These are phyloP conservation scores for Epizoanthus illoricatus DNA, from an alignment of 92 coral and sea anemone species.

Conservation along the genomic window DNA sequence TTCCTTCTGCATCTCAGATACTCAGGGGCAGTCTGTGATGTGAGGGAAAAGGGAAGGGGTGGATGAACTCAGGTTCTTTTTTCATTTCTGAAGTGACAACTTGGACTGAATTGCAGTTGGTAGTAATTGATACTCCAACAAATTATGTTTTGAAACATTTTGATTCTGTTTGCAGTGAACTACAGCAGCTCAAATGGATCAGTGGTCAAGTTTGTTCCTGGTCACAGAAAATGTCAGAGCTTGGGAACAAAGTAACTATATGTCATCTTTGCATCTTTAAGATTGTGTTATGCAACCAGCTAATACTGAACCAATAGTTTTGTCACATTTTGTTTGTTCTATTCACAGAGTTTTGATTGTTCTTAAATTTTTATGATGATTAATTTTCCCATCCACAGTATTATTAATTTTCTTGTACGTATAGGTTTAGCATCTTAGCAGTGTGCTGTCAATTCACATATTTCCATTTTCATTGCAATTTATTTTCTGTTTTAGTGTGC, in stretches of 20 bases:
- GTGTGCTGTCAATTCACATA: slow-evolving; percentile 4
- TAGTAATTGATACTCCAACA: too few relatives aligned
- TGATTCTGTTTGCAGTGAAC: slow-evolving; percentile 27
- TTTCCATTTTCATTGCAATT: slow-evolving; percentile 1
- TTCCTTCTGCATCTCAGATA: too few relatives aligned
- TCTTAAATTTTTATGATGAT: neutral
- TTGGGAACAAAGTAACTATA: slow-evolving; percentile 75
- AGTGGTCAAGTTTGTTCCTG: slow-evolving; percentile 70
- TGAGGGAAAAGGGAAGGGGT: too few relatives aligned
- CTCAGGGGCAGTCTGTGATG: too few relatives aligned
- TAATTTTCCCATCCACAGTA: neutral
- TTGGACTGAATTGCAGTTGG: too few relatives aligned
- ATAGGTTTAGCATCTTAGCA: neutral
- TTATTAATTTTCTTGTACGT: neutral
- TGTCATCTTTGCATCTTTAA: slow-evolving; percentile 17
- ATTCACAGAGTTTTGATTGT: neutral
- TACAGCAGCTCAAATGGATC: slow-evolving; percentile 38
- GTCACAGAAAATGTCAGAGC: slow-evolving; percentile 88
- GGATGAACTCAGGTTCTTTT: too few relatives aligned
- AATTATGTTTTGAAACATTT: neutral
- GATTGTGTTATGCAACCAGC: neutral
- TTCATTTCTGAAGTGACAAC: too few relatives aligned
- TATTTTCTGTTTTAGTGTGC: slow-evolving; percentile 25
- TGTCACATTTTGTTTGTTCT: neutral
- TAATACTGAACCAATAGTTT: too few relatives aligned